Evolutionary conservation across 2,888 invertebrate genomes (phyloP), one percentile per base, ranked within the genome.

Genomic region (Hemicrepidius hirtus): DNA sequence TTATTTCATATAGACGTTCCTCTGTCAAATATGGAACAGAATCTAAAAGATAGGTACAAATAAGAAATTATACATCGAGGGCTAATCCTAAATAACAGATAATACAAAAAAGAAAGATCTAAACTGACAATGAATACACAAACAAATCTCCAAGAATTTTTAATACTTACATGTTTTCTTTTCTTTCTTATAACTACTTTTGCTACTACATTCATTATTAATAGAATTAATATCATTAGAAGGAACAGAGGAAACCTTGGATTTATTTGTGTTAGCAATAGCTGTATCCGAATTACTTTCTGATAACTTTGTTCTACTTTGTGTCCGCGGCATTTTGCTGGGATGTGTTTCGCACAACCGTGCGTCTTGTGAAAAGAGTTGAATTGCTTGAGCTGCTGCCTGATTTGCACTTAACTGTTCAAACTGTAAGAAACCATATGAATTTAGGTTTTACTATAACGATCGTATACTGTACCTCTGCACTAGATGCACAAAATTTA

Each of bases 331-430:
- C 77, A 94, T 91, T 89, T 94, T 94, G 80, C 90, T 92, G 9
- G 90, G 90, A 79, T 92, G 91, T 73, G 89, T 90, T 85, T 95
- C 95, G 87, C 97, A 97, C 32, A 97, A 88, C 78, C 91, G 89
- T 20, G 96, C 96, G 83, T 96, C 95, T 85, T 93, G 91, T 73
- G 94, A 94, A 84, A 95, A 95, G 73, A 97, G 87, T 82, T 95
- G 93, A 78, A 97, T 92, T 9, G 97, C 97, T 83, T 93, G 92
- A 0, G 95, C 95, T 28, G 97, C 97, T 65, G 97, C 96, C 87
- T 96, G 94, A 88, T 97, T 95, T 74, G 95, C 93, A 73, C 94
- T 92, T 80, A 95, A 88, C 82, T 92, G 91, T 82, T 92, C 50
- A 67, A 72, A 75, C 74, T 49, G n/a, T 3, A 10, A 50, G 1